Evolutionary conservation across 2,113 vertebrate genomes (phyloP), one percentile per base, ranked within the genome.

Genomic region (Heterotilapia buettikoferi): DNA sequence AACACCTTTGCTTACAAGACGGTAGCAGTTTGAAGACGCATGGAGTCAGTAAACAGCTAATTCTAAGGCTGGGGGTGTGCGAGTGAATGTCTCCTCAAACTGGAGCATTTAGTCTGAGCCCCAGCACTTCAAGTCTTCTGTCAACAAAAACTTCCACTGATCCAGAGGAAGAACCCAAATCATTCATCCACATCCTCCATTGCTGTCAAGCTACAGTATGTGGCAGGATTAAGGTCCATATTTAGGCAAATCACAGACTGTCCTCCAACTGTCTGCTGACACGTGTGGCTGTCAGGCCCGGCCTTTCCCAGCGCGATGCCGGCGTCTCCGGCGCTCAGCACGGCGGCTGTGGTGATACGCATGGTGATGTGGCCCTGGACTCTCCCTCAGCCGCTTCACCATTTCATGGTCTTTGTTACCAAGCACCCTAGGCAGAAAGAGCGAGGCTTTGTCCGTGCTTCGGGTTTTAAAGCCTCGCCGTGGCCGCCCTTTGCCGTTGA

Each of bases 401-500:
- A 98, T 96, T 79, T 98, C 97, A 9, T 98, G 98, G 95, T 99
- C 98, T 95, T 97, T 98, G 97, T 96, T 97, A 71, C 97, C 98
- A 90, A 99, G 86, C 76, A 99, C 98, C 6, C 98, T 96, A 26
- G 98, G 98, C 94, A 99, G 95, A 89, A 99, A 99, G n/a, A 99
- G 97, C 0, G 98, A 98, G 0, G 98, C 98, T 93, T 98, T 99
- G 96, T 99, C 98, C 3, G 98, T 99, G 94, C 98, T 97, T 5
- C 98, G 96, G 1, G 98, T 98, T 91, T 98, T 98, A 89, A 98
- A 99, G 80, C 98, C 98, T 59, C 98, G 94, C 82, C 98, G 96
- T 8, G 98, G 98, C 97, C 98, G 97, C 10, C 98, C 98, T 90
- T 99, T 99, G 40, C 98, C 98, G 0, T 99, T 99, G 87, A 99